Percentiles rank a stretch among this genome's conserved stretches.
Evolutionary conservation across 2,113 vertebrate species (phyloP).

Genomic region (Pteronura brasiliensis): DNA sequence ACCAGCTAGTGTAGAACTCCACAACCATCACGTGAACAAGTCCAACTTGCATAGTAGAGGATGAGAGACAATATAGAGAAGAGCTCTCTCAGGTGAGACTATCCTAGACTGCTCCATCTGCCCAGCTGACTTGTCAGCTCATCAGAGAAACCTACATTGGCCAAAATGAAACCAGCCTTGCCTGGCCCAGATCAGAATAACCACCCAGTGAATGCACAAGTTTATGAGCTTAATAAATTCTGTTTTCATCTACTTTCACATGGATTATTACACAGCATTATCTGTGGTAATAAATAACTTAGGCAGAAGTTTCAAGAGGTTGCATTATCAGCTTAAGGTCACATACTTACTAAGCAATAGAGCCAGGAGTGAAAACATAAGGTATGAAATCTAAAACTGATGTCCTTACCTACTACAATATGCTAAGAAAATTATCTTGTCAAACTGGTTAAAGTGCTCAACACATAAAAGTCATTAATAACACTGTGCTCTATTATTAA

Average conservation of each 20-base stretch:
- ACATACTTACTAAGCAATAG: neutral
- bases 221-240: neutral
- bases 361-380: neutral
- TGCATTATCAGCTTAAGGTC: neutral
- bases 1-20: neutral
- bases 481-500: neutral
- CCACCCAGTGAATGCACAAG: neutral
- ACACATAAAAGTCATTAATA: neutral
- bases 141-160: neutral
- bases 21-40: neutral
- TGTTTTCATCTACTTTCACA: neutral
- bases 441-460: neutral
- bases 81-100: accelerated
- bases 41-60: accelerated
- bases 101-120: too few species aligned
- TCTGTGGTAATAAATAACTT: neutral
- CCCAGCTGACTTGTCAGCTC: neutral
- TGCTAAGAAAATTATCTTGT: neutral
- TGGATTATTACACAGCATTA: neutral
- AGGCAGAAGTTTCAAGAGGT: neutral
- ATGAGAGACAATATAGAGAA: neutral
- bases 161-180: neutral
- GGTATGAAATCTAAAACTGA: neutral
- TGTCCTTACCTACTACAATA: neutral
- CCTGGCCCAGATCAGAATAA: neutral